Conservation (phyloP, 2,888 invertebrate genomes). For the Pseudanteris insignis region DNA sequence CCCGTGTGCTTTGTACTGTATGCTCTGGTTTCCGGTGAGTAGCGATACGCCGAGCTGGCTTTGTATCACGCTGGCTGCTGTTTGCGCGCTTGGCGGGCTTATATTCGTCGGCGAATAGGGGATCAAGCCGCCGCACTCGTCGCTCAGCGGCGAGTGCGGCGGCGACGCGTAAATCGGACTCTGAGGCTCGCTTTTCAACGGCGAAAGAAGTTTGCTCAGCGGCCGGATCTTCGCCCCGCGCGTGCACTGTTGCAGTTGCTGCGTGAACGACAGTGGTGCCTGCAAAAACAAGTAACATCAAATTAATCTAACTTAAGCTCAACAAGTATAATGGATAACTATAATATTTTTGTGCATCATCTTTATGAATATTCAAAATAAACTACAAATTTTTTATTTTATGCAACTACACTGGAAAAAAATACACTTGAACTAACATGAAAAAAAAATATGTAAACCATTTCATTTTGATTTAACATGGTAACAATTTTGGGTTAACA, state of each 20-base stretch:
- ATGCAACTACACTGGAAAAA: no score
- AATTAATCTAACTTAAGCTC: no score
- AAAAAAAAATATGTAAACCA: no score
- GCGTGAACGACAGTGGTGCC: conserved; percentile 87
- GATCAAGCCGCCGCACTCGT: conserved; percentile 65
- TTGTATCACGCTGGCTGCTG: conserved; percentile 63
- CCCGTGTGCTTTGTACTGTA: conserved; percentile 58
- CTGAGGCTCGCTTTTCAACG: conserved; percentile 74
- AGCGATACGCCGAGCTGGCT: conserved; percentile 63
- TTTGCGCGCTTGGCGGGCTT: conserved; percentile 64
- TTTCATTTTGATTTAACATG: no score
- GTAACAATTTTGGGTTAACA: no score
- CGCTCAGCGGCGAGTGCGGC: conserved; percentile 76
- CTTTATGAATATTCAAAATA: no score
- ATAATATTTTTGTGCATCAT: no score
- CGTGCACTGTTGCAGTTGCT: conserved; percentile 88
- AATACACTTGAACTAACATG: no score
- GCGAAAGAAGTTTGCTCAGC: conserved; percentile 71
- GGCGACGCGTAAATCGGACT: conserved; percentile 84
- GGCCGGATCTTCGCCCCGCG: conserved; percentile 75
- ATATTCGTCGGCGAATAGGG: conserved; percentile 65
- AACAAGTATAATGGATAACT: no score
- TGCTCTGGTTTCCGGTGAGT: conserved; percentile 59
- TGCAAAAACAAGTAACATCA: no score
- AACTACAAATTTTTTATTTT: no score